Evolutionary conservation across 2,888 invertebrate genomes (phyloP), one percentile per base, ranked within the genome.

Genomic region (Mystacides longicornis): DNA sequence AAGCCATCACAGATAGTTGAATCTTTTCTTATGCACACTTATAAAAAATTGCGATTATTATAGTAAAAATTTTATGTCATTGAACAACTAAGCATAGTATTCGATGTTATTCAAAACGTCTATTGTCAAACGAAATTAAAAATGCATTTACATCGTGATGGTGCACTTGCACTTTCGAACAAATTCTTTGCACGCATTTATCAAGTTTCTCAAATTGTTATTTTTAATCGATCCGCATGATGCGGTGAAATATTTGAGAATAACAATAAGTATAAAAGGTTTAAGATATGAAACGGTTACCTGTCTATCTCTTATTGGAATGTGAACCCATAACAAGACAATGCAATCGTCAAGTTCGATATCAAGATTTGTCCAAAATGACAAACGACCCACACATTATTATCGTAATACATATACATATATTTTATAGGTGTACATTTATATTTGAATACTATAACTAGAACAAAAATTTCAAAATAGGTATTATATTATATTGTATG

Each of bases 111-210:
- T 5, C 19, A 27, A 49, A 31, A n/a, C 20, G 14, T 49, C 31
- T 49, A n/a, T 43, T 45, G 45, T 43, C 23, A 23, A 7, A 21
- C 7, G 45, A 55, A 51, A 55, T 55, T 55, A 55, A 45, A 37
- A 53, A 51, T 56, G 50, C 47, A 56, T 59, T 57, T 59, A 48
- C 52, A 57, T 54, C 23, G 49, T 52, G 49, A 57, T 71, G 73
- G 69, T 71, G 75, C 77, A 77, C 77, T 77, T 77, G 75, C 77
- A 74, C 75, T 77, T 75, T 77, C 74, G 66, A 69, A 68, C 66
- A 57, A 57, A 51, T 51, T n/a, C 14, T 7, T 37, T 37, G 7
- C 16, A 37, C 16, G 14, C 37, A 37, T 27, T 27, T 27, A 27
- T 27, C 27, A 27, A 27, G 27, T 27, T 27, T 7, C 27, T n/a